Percentiles rank a stretch among this genome's conserved stretches.
Evolutionary conservation across 1,140 invertebrate species (phyloP).

Genomic region (Cotesia typhae): DNA sequence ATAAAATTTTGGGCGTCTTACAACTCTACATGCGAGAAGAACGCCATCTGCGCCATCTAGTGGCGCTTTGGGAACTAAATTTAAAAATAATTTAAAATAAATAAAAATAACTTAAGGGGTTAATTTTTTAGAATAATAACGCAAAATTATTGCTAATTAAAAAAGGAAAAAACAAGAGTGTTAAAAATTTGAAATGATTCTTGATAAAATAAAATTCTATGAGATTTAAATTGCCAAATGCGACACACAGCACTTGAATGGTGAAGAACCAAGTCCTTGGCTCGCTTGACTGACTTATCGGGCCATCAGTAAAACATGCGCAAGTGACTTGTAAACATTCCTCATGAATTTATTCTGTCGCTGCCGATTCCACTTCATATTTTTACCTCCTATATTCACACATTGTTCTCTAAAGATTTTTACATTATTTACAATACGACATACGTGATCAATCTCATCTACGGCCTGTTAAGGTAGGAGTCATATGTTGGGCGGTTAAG

Average conservation of each 20-base stretch:
- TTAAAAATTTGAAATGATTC: neutral
- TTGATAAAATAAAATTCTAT: neutral
- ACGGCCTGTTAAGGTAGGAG: too few species aligned
- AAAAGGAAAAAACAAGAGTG: neutral
- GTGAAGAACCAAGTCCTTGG: neutral
- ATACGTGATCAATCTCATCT: too few species aligned
- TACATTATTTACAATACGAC: too few species aligned
- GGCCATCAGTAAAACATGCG: conserved; percentile 2
- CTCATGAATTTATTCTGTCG: conserved; percentile 15
- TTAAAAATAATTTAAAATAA: too few species aligned
- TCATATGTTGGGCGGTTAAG: too few species aligned
- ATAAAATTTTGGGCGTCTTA: too few species aligned
- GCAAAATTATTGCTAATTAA: neutral
- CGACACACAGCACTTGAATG: neutral
- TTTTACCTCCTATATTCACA: neutral
- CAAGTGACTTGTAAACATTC: conserved; percentile 9
- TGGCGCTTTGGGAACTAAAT: too few species aligned
- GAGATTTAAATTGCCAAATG: conserved; percentile 8
- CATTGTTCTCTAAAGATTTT: neutral
- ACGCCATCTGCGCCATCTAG: too few species aligned
- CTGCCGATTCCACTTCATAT: too few species aligned
- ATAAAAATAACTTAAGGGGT: too few species aligned
- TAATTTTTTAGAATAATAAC: neutral
- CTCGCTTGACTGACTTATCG: conserved; percentile 13
- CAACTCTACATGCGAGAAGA: too few species aligned